Conservation (phyloP, 1,140 invertebrate species). For the Drosophila arawakana region DNA sequence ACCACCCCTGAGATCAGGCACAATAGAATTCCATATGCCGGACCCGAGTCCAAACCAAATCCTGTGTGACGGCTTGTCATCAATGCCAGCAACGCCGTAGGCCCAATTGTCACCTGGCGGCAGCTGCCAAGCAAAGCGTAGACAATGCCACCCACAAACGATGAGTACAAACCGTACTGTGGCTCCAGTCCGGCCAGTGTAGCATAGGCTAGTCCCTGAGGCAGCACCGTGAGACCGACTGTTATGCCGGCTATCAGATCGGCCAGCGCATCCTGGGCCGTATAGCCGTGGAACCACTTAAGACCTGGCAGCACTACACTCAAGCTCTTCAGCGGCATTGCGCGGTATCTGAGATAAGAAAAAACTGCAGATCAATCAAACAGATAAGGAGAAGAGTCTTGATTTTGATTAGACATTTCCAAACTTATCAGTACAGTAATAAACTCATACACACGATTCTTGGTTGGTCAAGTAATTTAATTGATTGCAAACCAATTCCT, state of each 20-base stretch:
- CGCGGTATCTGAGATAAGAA: not conserved
- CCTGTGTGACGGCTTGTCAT: constrained; percentile 90
- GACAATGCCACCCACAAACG: constrained; percentile 96
- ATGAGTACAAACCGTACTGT: constrained; percentile 95
- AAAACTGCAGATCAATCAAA: not conserved
- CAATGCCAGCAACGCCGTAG: constrained; percentile 92
- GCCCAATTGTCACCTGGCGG: constrained; percentile 95
- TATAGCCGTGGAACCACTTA: constrained; percentile 90
- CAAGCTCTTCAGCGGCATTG: constrained; percentile 59
- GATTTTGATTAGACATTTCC: not conserved
- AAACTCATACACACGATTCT: too few species aligned
- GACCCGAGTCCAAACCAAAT: constrained; percentile 77
- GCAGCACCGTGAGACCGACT: constrained; percentile 94
- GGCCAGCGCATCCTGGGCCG: constrained; percentile 88
- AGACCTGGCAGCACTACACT: constrained; percentile 86
- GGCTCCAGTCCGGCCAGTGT: constrained; percentile 92
- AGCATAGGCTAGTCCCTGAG: constrained; percentile 94
- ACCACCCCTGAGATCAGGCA: constrained; percentile 93
- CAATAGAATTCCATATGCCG: constrained; percentile 93
- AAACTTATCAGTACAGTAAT: not conserved
- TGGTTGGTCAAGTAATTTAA: too few species aligned
- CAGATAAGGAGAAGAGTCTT: not conserved
- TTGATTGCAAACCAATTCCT: too few species aligned
- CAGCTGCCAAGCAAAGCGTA: constrained; percentile 95
- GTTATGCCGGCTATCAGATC: constrained; percentile 93